A percentile compares a stretch with the other conserved stretches of the same genome.
Evolutionary conservation across 2,888 invertebrate genomes (phyloP).

Genomic region (Lysandra bellargus): DNA sequence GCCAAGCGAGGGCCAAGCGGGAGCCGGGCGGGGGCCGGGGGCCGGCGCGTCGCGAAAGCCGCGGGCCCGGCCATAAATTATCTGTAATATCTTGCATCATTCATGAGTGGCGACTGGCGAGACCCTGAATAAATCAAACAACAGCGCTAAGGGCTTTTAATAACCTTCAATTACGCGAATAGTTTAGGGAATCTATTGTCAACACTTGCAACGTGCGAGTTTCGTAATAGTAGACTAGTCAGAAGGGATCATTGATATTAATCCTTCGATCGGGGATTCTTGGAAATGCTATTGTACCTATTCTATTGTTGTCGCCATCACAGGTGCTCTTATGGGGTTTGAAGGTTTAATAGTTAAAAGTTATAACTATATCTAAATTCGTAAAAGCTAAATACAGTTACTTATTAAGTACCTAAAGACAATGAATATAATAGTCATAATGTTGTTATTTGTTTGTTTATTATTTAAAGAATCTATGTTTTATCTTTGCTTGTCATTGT

Average conservation of each 20-base stretch:
- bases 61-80: slow-evolving; percentile 17
- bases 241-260: no score
- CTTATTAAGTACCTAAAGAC: no score
- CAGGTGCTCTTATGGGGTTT: no score
- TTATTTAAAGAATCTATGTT: no score
- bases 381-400: no score
- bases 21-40: neutral
- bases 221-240: neutral
- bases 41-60: slow-evolving; percentile 13
- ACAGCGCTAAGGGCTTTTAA: slow-evolving; percentile 24
- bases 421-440: no score
- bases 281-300: no score
- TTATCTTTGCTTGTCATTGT: neutral
- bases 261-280: no score
- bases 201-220: neutral
- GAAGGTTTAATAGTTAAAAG: no score
- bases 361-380: no score
- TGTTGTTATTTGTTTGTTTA: no score
- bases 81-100: slow-evolving; percentile 28
- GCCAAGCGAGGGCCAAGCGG: neutral
- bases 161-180: slow-evolving; percentile 9
- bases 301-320: no score
- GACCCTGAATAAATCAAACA: slow-evolving; percentile 26
- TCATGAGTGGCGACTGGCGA: slow-evolving; percentile 4
- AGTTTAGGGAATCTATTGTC: neutral